phyloP scores from a whole-genome alignment of 2,797 vertebrate genomes.

The Carcharodon carcharias region DNA sequence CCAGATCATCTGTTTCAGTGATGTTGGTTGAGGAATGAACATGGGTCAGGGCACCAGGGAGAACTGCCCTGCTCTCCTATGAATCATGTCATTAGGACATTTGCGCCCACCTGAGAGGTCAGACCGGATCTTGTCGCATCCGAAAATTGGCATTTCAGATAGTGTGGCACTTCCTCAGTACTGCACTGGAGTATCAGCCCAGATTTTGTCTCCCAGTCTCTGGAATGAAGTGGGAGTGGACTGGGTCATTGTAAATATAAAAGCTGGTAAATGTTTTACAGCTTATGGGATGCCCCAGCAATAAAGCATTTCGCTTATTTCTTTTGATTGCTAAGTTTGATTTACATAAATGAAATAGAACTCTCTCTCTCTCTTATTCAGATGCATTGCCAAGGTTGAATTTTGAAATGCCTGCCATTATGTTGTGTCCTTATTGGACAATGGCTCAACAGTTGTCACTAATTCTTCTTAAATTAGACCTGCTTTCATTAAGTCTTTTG shows the following conservation, averaged over 20 bases:
- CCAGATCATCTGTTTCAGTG: neutral
- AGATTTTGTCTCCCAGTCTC: neutral
- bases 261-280: neutral
- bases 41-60: neutral
- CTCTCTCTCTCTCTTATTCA: neutral
- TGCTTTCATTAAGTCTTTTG: neutral
- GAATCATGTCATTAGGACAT: neutral
- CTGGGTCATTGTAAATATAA: neutral
- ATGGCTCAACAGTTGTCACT: neutral
- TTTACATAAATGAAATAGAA: neutral
- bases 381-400: neutral
- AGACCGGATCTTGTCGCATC: neutral
- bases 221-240: neutral
- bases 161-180: neutral
- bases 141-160: neutral
- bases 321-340: neutral
- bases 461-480: neutral
- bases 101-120: neutral
- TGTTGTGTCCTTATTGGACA: too few species aligned
- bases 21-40: neutral
- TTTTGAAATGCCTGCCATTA: neutral
- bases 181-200: neutral
- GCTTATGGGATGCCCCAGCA: neutral
- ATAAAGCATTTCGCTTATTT: neutral
- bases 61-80: neutral